Evolutionary conservation across 1,140 invertebrate species (phyloP).

Genomic region (Acromyrmex heyeri): DNA sequence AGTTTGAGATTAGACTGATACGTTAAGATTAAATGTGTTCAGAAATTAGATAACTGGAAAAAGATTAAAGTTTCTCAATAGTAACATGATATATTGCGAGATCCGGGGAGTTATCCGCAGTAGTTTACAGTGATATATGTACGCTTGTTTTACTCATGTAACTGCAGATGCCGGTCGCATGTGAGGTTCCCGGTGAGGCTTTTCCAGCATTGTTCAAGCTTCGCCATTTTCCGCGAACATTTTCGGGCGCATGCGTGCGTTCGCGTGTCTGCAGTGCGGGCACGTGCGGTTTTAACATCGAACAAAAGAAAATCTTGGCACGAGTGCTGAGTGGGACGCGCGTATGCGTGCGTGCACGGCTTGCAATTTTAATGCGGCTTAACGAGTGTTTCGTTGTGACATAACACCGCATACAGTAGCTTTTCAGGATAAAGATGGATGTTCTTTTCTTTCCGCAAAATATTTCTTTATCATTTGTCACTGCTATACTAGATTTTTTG

Average conservation of each 20-base stretch:
- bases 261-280: constrained; percentile 67
- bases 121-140: constrained; percentile 53
- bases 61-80: constrained; percentile 34
- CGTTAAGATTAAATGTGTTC: constrained; percentile 13
- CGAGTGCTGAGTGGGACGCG: not conserved
- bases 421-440: not conserved
- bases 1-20: not conserved
- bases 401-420: not conserved
- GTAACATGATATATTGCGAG: constrained; percentile 21
- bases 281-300: constrained; percentile 69
- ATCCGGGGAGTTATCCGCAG: constrained; percentile 34
- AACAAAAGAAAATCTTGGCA: constrained; percentile 61
- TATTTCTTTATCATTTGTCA: not conserved
- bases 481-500: not conserved
- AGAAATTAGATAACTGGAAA: constrained; percentile 27
- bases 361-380: constrained; percentile 57
- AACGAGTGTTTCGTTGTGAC: constrained; percentile 33
- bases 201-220: constrained; percentile 39
- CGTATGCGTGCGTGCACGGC: constrained; percentile 31
- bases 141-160: constrained; percentile 51
- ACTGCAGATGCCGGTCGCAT: constrained; percentile 50
- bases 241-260: constrained; percentile 57
- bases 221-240: constrained; percentile 46
- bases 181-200: constrained; percentile 30
- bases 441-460: not conserved